Percentiles rank a stretch among this genome's conserved stretches.
phyloP scores from a whole-genome alignment of 2,888 invertebrate genomes.

The Eulithis prunata region DNA sequence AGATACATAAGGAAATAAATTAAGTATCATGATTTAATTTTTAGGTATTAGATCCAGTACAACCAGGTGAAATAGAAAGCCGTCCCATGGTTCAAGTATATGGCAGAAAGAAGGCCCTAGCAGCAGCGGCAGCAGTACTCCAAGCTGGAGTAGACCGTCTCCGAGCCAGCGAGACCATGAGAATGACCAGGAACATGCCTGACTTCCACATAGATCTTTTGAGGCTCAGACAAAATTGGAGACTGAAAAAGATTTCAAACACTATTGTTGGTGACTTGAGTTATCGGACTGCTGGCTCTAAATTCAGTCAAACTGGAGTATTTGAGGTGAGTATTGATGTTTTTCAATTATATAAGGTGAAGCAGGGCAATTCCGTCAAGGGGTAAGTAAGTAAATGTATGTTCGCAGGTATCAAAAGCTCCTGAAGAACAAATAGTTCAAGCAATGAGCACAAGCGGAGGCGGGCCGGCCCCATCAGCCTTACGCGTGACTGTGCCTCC shows the following conservation, averaged over 20 bases:
- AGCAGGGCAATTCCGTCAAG: too few species aligned
- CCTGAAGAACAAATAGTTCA: constrained; percentile 88
- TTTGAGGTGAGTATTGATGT: constrained; percentile 27
- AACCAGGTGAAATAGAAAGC: constrained; percentile 91
- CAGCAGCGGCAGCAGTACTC: constrained; percentile 93
- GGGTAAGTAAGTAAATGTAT: background rate
- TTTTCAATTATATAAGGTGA: too few species aligned
- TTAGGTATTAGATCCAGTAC: constrained; percentile 92
- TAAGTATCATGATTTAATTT: constrained; percentile 29
- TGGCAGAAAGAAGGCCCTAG: constrained; percentile 96
- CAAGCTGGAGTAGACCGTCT: constrained; percentile 94
- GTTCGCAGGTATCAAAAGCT: constrained; percentile 89
- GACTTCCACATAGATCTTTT: constrained; percentile 97
- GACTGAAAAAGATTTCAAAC: constrained; percentile 97
- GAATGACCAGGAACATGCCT: constrained; percentile 89
- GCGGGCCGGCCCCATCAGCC: constrained; percentile 87
- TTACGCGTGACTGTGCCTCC: constrained; percentile 96
- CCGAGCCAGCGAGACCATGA: constrained; percentile 90
- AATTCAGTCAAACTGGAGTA: constrained; percentile 79
- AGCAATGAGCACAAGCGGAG: constrained; percentile 68
- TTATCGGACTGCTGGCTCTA: constrained; percentile 97
- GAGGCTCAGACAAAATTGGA: constrained; percentile 95
- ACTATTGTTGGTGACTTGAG: constrained; percentile 98
- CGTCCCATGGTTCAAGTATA: constrained; percentile 95
- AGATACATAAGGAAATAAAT: too few species aligned